phyloP scores from a whole-genome alignment of 2,113 vertebrate genomes.

The Carlito syrichta region DNA sequence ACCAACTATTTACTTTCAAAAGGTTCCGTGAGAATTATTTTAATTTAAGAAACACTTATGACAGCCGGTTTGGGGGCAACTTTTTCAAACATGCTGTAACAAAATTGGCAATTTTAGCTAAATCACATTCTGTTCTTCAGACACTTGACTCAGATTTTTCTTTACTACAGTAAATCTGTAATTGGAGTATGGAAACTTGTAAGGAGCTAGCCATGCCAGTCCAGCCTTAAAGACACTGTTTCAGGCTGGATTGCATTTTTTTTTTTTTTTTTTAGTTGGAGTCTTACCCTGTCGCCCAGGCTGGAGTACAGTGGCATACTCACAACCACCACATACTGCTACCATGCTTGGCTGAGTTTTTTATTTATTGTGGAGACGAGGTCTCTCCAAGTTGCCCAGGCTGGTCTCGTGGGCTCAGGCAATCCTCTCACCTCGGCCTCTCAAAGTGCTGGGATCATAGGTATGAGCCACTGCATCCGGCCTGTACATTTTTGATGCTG shows the following conservation, averaged over 20 bases:
- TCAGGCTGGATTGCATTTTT: neutral
- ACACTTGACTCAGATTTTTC: constrained; percentile 51
- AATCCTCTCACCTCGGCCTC: no score
- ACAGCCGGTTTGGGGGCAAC: constrained; percentile 61
- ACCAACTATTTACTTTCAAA: constrained; percentile 50
- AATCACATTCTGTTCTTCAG: constrained; percentile 68
- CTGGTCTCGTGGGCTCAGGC: no score
- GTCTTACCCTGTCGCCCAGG: no score
- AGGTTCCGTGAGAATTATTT: constrained; percentile 56
- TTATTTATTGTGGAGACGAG: no score
- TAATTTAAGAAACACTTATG: constrained; percentile 61
- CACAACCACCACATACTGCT: no score
- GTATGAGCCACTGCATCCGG: no score
- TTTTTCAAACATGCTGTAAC: constrained; percentile 52
- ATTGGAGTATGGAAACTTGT: neutral
- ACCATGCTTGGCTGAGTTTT: no score
- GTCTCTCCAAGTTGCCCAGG: no score
- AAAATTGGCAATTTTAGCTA: constrained; percentile 44
- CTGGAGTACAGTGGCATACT: no score
- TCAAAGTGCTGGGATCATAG: no score
- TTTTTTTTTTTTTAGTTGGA: no score
- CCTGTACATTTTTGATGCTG: neutral
- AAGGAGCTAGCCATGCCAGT: neutral
- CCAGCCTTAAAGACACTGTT: neutral
- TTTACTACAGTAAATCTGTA: constrained; percentile 44